phyloP scores from a whole-genome alignment of 2,888 invertebrate species.

The Eretmocerus hayati region DNA sequence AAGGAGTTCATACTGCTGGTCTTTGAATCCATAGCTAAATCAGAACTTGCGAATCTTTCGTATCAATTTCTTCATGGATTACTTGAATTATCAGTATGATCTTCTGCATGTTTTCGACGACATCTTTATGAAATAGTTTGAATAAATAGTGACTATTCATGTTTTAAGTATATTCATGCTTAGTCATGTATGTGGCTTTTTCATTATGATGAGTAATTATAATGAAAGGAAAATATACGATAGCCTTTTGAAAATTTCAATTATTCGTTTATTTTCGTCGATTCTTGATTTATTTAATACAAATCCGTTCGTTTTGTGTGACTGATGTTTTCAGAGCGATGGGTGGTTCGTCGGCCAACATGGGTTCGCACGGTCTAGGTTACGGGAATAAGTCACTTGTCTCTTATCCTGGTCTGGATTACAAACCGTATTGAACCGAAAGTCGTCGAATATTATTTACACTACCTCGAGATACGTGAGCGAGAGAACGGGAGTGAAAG shows the following conservation, averaged over 20 bases:
- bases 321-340: slow-evolving; percentile 37
- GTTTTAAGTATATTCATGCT: too few species aligned
- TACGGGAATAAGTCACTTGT: slow-evolving; percentile 33
- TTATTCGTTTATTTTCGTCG: not conserved
- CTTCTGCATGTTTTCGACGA: slow-evolving; percentile 14
- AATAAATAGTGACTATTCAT: too few species aligned
- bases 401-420: slow-evolving; percentile 32
- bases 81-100: not conserved
- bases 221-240: too few species aligned
- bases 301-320: slow-evolving; percentile 28
- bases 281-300: slow-evolving; percentile 9
- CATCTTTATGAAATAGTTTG: too few species aligned
- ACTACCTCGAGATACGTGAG: slow-evolving; percentile 13
- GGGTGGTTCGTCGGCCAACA: slow-evolving; percentile 31
- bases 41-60: too few species aligned
- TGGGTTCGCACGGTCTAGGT: slow-evolving; percentile 29
- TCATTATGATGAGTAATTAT: too few species aligned
- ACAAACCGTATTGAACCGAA: slow-evolving; percentile 23
- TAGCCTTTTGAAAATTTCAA: too few species aligned
- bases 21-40: too few species aligned
- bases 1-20: slow-evolving; percentile 12
- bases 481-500: slow-evolving; percentile 1
- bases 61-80: not conserved
- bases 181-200: too few species aligned
- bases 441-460: slow-evolving; percentile 14